Evolutionary conservation across 1,140 invertebrate species (phyloP).

Genomic region (Euglossa dilemma): DNA sequence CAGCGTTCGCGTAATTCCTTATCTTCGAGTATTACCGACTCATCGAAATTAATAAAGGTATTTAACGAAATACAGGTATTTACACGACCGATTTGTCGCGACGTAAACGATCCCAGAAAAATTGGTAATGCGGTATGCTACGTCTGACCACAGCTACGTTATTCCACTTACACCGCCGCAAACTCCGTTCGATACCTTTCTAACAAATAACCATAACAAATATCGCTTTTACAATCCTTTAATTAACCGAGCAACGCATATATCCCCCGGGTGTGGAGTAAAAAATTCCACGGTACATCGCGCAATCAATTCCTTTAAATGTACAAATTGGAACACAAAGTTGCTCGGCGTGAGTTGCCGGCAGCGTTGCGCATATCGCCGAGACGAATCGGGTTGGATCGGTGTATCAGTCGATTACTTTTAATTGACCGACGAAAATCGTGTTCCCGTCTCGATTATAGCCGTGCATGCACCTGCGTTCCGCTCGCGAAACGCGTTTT

Average conservation of each 20-base stretch:
- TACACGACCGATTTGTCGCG: no score
- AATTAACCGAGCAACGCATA: background rate
- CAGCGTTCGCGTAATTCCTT: no score
- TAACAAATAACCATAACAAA: background rate
- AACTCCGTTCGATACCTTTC: no score
- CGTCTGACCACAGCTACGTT: background rate
- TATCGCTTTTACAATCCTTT: background rate
- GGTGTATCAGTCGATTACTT: background rate
- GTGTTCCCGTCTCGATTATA: constrained; percentile 44
- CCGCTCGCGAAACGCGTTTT: constrained; percentile 13
- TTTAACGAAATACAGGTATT: no score
- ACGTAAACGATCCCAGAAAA: no score
- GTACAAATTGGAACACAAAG: no score
- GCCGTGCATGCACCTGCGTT: constrained; percentile 38
- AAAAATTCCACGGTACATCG: background rate
- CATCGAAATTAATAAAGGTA: no score
- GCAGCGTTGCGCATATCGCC: background rate
- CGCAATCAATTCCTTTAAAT: background rate
- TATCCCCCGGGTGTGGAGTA: background rate
- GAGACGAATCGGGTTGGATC: background rate
- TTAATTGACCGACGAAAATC: constrained; percentile 49
- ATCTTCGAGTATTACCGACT: no score
- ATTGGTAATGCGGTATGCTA: no score
- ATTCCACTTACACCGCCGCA: background rate
- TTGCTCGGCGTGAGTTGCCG: background rate